Evolutionary conservation across 2,113 vertebrate genomes (phyloP).

Genomic region (Perca schrenkii): DNA sequence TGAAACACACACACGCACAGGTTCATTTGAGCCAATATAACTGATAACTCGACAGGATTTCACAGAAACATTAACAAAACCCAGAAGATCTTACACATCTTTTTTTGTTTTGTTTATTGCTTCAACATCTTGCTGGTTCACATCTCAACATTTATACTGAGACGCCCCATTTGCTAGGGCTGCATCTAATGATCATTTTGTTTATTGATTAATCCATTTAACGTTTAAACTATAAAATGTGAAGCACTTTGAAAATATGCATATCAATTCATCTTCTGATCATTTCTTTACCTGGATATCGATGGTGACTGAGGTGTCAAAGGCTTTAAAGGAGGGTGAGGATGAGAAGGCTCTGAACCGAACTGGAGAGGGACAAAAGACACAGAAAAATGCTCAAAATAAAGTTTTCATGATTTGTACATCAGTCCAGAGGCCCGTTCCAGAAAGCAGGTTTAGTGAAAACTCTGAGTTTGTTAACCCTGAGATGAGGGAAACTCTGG

Average conservation of each 20-base stretch:
- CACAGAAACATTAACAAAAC: too few relatives aligned
- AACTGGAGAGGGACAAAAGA: conserved; percentile 58
- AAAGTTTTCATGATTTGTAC: neutral
- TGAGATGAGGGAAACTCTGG: too few relatives aligned
- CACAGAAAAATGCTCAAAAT: neutral
- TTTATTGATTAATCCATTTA: neutral
- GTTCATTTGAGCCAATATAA: neutral
- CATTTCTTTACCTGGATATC: conserved; percentile 78
- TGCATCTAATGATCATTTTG: neutral
- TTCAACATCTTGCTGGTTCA: too few relatives aligned
- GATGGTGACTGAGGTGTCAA: conserved; percentile 62
- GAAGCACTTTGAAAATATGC: neutral
- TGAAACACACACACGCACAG: conserved; percentile 32
- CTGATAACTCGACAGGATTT: too few relatives aligned
- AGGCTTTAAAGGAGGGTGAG: conserved; percentile 69
- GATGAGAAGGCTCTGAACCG: conserved; percentile 76
- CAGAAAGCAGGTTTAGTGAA: too few relatives aligned
- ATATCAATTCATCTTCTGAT: rapidly evolving
- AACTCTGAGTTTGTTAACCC: too few relatives aligned
- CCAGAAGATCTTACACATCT: too few relatives aligned
- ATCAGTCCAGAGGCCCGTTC: too few relatives aligned
- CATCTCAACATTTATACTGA: too few relatives aligned
- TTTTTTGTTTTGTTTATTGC: too few relatives aligned
- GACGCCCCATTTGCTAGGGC: too few relatives aligned
- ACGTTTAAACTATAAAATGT: neutral